A percentile compares a stretch with the other conserved stretches of the same genome.
Evolutionary conservation across 2,797 vertebrate genomes (phyloP).

Genomic region (Eremophila alpestris): DNA sequence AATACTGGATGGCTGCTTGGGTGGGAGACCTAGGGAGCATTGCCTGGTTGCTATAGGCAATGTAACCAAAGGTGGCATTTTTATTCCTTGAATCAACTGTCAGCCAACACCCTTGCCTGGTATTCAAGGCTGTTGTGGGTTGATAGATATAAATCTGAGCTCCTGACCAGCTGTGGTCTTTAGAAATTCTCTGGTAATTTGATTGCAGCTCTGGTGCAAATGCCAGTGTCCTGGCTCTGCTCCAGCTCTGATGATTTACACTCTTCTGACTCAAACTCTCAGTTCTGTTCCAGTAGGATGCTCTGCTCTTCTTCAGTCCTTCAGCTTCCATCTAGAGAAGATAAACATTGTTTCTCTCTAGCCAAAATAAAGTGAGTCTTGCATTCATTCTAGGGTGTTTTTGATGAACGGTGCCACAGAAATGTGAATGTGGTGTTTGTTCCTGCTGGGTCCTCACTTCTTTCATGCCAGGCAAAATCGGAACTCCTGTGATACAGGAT

Average conservation of each 20-base stretch:
- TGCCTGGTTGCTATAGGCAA: slow-evolving; percentile 40
- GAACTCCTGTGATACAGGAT: not conserved
- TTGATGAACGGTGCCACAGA: not conserved
- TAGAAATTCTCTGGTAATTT: slow-evolving; percentile 12
- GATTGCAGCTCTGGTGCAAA: slow-evolving; percentile 15
- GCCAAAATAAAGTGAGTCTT: not conserved
- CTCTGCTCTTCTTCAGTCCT: not conserved
- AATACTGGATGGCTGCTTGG: not conserved
- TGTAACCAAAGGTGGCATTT: slow-evolving; percentile 52
- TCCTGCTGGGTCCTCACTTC: not conserved
- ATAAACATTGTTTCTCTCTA: not conserved
- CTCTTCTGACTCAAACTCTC: not conserved
- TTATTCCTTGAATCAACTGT: slow-evolving; percentile 31
- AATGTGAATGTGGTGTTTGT: not conserved
- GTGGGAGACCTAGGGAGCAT: not conserved
- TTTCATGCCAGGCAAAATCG: not conserved
- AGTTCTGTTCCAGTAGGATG: not conserved
- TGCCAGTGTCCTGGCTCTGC: not conserved
- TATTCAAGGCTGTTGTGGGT: slow-evolving; percentile 47
- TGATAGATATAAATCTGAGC: slow-evolving; percentile 58
- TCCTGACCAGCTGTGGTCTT: slow-evolving; percentile 56
- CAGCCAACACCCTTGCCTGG: slow-evolving; percentile 58
- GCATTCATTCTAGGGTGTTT: not conserved
- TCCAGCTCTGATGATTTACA: slow-evolving; percentile 6
- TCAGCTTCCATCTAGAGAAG: not conserved